These are phyloP conservation scores for Argyrosomus regius DNA, from an alignment of 2,797 vertebrate genomes.

Conservation along the genomic window DNA sequence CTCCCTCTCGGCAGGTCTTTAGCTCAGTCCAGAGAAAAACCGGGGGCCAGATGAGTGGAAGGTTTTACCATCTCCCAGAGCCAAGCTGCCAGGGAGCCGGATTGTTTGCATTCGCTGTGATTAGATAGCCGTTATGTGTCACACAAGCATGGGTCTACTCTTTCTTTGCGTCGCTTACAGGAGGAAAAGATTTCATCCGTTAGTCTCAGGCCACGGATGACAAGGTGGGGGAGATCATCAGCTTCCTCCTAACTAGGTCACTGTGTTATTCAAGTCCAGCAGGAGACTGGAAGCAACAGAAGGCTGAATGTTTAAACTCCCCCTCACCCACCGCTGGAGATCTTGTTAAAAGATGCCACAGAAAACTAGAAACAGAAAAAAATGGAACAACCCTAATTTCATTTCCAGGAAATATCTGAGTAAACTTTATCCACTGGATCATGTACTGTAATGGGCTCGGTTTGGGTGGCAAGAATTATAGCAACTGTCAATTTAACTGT, in stretches of 20 bases:
- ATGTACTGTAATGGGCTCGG: constrained; percentile 23
- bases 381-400: constrained; percentile 29
- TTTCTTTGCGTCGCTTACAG: constrained; percentile 21
- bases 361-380: constrained; percentile 33
- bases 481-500: constrained; percentile 11
- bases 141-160: constrained; percentile 50
- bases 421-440: constrained; percentile 18
- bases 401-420: constrained; percentile 18
- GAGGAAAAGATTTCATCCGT: constrained; percentile 56
- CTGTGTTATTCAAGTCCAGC: constrained; percentile 71
- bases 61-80: constrained; percentile 67
- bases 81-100: constrained; percentile 69
- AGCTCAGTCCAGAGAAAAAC: constrained; percentile 65
- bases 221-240: constrained; percentile 49
- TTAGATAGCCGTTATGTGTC: constrained; percentile 74
- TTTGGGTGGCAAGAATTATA: constrained; percentile 23
- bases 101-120: constrained; percentile 71
- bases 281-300: constrained; percentile 59
- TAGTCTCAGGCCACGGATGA: constrained; percentile 50
- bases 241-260: constrained; percentile 71
- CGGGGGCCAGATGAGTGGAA: constrained; percentile 66
- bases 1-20: constrained; percentile 65
- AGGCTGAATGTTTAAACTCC: constrained; percentile 55
- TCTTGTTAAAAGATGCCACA: constrained; percentile 60
- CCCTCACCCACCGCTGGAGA: constrained; percentile 59